Evolutionary conservation across 2,888 invertebrate genomes (phyloP).

Genomic region (Rhagonycha fulva): DNA sequence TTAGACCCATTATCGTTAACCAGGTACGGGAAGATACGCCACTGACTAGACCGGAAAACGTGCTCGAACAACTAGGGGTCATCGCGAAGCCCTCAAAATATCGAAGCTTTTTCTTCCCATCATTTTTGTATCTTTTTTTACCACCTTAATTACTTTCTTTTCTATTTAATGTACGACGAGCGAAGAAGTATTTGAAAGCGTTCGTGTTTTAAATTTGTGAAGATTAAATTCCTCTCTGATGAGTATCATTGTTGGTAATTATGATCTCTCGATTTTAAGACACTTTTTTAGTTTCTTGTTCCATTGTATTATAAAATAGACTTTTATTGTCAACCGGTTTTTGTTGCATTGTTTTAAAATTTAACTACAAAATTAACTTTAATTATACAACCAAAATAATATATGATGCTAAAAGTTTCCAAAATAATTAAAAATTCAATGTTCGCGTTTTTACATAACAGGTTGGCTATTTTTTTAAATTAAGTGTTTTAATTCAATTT

Average conservation of each 20-base stretch:
- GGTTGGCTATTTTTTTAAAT: not conserved
- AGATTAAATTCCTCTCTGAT: not conserved
- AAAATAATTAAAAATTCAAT: not conserved
- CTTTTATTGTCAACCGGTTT: not conserved
- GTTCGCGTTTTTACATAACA: not conserved
- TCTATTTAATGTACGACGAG: not conserved
- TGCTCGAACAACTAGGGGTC: slow-evolving; percentile 26
- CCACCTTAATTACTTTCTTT: slow-evolving; percentile 12
- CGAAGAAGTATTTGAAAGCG: not conserved
- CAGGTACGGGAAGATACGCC: slow-evolving; percentile 39
- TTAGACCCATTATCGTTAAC: slow-evolving; percentile 33
- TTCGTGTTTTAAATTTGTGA: not conserved
- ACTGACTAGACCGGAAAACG: slow-evolving; percentile 35
- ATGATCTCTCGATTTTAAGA: not conserved
- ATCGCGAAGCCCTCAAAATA: slow-evolving; percentile 15
- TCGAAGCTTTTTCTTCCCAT: slow-evolving; percentile 25
- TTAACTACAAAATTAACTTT: not conserved
- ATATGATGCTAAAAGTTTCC: not conserved
- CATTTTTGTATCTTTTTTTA: slow-evolving; percentile 24
- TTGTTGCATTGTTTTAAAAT: not conserved
- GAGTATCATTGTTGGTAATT: not conserved
- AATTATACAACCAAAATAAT: not conserved
- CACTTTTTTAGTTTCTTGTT: not conserved
- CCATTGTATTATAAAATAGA: not conserved
- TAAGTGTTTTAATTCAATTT: not conserved